Percentiles rank a stretch among this genome's conserved stretches.
phyloP scores from a whole-genome alignment of 2,888 invertebrate species.

The Allophyes oxyacanthae region DNA sequence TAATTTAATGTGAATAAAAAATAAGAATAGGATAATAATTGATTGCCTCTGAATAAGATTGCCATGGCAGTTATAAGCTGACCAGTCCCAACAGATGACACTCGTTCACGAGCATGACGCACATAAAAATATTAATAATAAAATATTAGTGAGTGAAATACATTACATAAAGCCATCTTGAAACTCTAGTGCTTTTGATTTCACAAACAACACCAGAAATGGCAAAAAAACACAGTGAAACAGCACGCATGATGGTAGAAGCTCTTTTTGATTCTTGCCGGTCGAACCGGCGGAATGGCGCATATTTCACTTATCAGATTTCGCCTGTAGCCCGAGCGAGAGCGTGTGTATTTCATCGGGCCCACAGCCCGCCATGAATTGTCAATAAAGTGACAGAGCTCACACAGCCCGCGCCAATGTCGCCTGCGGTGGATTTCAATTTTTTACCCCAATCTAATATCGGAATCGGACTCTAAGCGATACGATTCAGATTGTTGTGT shows the following conservation, averaged over 20 bases:
- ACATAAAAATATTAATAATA: too few species aligned
- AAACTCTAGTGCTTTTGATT: too few species aligned
- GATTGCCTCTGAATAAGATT: too few species aligned
- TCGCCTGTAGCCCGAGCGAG: slow-evolving; percentile 49
- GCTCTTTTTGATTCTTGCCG: slow-evolving; percentile 53
- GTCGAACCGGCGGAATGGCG: slow-evolving; percentile 44
- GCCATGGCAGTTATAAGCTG: too few species aligned
- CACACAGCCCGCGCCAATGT: slow-evolving; percentile 48
- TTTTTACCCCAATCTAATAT: slow-evolving; percentile 44
- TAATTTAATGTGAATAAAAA: too few species aligned
- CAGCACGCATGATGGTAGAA: slow-evolving; percentile 16
- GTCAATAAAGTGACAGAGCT: slow-evolving; percentile 60
- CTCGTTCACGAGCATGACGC: too few species aligned
- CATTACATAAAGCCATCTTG: too few species aligned
- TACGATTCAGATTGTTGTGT: slow-evolving; percentile 35
- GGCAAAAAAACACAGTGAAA: slow-evolving; percentile 22
- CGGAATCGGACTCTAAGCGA: slow-evolving; percentile 10
- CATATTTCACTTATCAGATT: slow-evolving; percentile 67
- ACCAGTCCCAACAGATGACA: too few species aligned
- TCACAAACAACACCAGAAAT: slow-evolving; percentile 9
- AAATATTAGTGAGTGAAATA: too few species aligned
- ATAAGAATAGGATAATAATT: too few species aligned
- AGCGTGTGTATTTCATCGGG: slow-evolving; percentile 58
- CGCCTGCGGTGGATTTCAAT: slow-evolving; percentile 56
- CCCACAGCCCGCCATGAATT: slow-evolving; percentile 46